Evolutionary conservation across 1,140 invertebrate species (phyloP).

Genomic region (Leptonema lineaticorne): DNA sequence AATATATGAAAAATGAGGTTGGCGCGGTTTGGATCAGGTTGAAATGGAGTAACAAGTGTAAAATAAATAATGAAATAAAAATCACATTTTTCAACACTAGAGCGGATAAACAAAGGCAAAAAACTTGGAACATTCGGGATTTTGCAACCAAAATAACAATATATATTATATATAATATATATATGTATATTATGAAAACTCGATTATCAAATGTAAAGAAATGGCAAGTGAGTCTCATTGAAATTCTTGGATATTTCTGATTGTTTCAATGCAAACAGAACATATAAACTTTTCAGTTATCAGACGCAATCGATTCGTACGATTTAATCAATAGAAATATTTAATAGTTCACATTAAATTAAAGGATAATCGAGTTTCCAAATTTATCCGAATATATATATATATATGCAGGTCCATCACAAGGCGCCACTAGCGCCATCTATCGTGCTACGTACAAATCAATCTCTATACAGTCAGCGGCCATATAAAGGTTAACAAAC

Average conservation of each 20-base stretch:
- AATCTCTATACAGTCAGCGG: constrained; percentile 34
- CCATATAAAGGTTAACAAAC: constrained; percentile 26
- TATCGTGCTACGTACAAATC: constrained; percentile 37
- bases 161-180: neutral
- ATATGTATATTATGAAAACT: constrained; percentile 17
- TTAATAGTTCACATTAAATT: neutral
- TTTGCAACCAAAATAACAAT: constrained; percentile 30
- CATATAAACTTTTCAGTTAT: no score
- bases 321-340: neutral
- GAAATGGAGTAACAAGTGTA: neutral
- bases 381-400: constrained; percentile 12
- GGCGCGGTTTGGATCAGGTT: neutral
- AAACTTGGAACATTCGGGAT: constrained; percentile 22
- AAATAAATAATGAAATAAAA: no score
- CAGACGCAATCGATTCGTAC: no score
- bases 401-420: constrained; percentile 18
- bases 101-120: constrained; percentile 22
- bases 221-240: no score
- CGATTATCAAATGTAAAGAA: constrained; percentile 18
- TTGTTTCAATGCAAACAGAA: no score
- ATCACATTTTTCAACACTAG: constrained; percentile 24
- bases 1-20: constrained; percentile 1
- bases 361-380: constrained; percentile 27
- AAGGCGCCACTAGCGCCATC: constrained; percentile 34
- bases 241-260: no score